These are phyloP conservation scores for Hyalella azteca DNA, from an alignment of 2,888 invertebrate genomes.

Conservation along the genomic window DNA sequence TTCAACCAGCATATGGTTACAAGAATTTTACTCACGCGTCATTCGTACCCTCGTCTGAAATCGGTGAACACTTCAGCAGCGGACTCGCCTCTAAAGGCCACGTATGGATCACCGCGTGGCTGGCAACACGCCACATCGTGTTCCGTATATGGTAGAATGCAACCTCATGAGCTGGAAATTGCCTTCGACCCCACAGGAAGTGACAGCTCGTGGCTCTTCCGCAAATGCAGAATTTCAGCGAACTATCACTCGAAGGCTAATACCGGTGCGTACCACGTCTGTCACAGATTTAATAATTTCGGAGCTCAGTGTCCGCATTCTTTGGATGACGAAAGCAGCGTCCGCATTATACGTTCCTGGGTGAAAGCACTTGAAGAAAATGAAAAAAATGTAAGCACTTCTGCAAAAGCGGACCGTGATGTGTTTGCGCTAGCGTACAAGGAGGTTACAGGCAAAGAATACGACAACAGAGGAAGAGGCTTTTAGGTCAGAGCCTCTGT, in stretches of 20 bases:
- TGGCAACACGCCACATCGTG: slow-evolving; percentile 10
- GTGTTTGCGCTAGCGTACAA: not conserved
- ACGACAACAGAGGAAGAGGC: not conserved
- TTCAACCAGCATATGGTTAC: slow-evolving; percentile 15
- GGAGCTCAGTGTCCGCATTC: not conserved
- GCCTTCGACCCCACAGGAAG: not conserved
- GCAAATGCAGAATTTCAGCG: not conserved
- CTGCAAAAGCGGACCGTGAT: not conserved
- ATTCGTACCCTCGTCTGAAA: not conserved
- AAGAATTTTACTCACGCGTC: not conserved
- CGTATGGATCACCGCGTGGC: not conserved
- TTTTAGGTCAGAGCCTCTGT: too few species aligned
- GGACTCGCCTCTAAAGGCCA: not conserved
- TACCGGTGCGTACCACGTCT: not conserved
- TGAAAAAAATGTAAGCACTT: not conserved
- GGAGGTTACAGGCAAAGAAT: not conserved
- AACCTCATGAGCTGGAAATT: slow-evolving; percentile 1
- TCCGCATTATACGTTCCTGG: not conserved
- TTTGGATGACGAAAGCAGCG: not conserved
- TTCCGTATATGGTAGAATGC: not conserved
- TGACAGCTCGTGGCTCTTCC: slow-evolving; percentile 7
- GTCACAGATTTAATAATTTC: slow-evolving; percentile 24
- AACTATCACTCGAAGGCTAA: slow-evolving; percentile 10
- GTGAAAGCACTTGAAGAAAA: slow-evolving; percentile 6
- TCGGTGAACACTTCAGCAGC: not conserved